These are phyloP conservation scores for Mesocentrotus franciscanus DNA, from an alignment of 53 echinoderm and acorn worm genomes.

Conservation along the genomic window DNA sequence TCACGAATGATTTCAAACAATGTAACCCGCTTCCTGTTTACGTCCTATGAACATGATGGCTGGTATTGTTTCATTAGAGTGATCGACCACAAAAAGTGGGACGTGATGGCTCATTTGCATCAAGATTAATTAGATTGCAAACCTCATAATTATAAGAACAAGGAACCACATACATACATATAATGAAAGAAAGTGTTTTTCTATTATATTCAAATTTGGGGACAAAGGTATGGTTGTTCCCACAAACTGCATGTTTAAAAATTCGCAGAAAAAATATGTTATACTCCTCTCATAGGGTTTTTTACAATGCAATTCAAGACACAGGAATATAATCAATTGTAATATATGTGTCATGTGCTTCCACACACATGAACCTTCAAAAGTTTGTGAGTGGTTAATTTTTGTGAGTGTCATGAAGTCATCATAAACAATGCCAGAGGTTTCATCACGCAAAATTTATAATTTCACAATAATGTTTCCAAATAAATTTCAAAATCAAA, in stretches of 20 bases:
- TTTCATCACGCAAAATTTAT: no score
- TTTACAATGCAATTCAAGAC: background rate
- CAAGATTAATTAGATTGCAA: slow-evolving; percentile 34
- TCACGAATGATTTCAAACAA: slow-evolving; percentile 25
- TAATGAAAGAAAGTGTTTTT: slow-evolving; percentile 26
- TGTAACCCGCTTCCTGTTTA: slow-evolving; percentile 14
- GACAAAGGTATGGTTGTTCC: background rate
- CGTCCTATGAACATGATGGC: background rate
- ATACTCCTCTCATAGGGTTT: background rate
- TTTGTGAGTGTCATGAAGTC: no score
- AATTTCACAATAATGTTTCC: no score
- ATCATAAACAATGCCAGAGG: no score
- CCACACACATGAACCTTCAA: no score
- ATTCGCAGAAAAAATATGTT: background rate
- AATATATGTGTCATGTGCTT: background rate
- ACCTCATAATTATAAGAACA: background rate
- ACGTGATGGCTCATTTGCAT: slow-evolving; percentile 16
- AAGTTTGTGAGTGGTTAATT: no score
- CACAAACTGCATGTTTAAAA: background rate
- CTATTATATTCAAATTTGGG: slow-evolving; percentile 23
- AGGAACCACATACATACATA: background rate
- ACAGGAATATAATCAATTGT: background rate
- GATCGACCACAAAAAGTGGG: background rate
- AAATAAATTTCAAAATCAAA: no score
- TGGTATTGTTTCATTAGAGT: background rate